Conservation (phyloP, 2,113 vertebrate genomes). For the Caranx ignobilis region DNA sequence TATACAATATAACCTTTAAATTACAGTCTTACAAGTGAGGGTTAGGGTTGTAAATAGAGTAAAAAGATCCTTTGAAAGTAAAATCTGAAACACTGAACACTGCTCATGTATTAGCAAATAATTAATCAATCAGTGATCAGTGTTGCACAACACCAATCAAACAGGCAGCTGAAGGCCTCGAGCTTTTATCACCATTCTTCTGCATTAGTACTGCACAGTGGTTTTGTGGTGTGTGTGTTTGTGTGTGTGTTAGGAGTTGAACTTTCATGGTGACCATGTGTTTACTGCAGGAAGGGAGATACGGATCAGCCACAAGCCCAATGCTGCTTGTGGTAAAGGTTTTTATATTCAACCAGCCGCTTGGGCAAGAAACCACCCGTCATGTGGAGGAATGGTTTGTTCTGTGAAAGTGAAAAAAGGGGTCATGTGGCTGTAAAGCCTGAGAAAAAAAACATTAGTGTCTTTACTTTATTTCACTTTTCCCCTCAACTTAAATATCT, state of each 20-base stretch:
- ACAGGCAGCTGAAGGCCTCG: not conserved
- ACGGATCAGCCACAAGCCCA: conserved; percentile 53
- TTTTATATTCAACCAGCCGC: conserved; percentile 39
- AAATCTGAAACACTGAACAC: not conserved
- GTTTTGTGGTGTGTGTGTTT: conserved; percentile 49
- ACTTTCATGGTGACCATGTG: conserved; percentile 46
- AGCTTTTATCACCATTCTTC: conserved; percentile 20
- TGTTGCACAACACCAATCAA: conserved; percentile 6
- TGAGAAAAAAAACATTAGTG: not conserved
- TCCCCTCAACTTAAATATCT: not conserved
- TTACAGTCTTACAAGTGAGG: not conserved
- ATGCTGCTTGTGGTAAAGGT: conserved; percentile 33
- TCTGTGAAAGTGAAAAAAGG: conserved; percentile 15
- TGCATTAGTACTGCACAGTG: conserved; percentile 19
- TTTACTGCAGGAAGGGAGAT: conserved; percentile 56
- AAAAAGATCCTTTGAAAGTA: not conserved
- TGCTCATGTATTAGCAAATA: conserved; percentile 5
- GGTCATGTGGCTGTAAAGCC: not conserved
- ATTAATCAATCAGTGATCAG: conserved; percentile 7
- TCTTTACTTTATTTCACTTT: not conserved
- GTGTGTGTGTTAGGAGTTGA: not conserved
- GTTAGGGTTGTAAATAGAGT: too few relatives aligned
- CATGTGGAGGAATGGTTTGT: conserved; percentile 38
- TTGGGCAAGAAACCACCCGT: conserved; percentile 27
- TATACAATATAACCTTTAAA: not conserved